A percentile compares a stretch with the other conserved stretches of the same genome.
Evolutionary conservation across 2,797 vertebrate genomes (phyloP).

Genomic region (Fistularia commersonii): DNA sequence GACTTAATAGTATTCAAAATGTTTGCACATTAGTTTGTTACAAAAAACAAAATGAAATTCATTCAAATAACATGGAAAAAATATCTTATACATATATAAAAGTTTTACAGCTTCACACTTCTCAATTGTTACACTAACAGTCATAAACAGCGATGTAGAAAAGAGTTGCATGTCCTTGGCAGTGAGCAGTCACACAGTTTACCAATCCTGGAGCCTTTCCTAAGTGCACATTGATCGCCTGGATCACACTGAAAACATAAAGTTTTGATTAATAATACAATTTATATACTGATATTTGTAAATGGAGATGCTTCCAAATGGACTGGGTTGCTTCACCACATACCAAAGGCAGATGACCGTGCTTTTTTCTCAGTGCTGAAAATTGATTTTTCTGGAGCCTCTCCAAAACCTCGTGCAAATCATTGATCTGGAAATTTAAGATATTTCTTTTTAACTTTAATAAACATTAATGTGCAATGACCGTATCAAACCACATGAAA

Average conservation of each 20-base stretch:
- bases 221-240: constrained; percentile 71
- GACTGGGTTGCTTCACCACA: constrained; percentile 14
- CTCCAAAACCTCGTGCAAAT: constrained; percentile 64
- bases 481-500: background rate
- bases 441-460: background rate
- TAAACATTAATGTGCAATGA: background rate
- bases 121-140: background rate
- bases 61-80: background rate
- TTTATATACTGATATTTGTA: background rate
- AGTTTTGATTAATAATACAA: background rate
- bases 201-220: constrained; percentile 75
- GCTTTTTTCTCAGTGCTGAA: constrained; percentile 56
- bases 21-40: background rate
- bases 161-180: constrained; percentile 72
- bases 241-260: constrained; percentile 63
- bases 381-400: constrained; percentile 59
- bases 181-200: constrained; percentile 76
- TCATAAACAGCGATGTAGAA: constrained; percentile 78
- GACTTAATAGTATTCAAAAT: background rate
- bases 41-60: background rate
- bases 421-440: constrained; percentile 52
- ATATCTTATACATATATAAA: no score
- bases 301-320: background rate
- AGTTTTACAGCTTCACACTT: no score
- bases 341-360: constrained; percentile 58